Evolutionary conservation across 2,113 vertebrate species (phyloP), one percentile per base, ranked within the genome.

Genomic region (Haemorhous mexicanus): DNA sequence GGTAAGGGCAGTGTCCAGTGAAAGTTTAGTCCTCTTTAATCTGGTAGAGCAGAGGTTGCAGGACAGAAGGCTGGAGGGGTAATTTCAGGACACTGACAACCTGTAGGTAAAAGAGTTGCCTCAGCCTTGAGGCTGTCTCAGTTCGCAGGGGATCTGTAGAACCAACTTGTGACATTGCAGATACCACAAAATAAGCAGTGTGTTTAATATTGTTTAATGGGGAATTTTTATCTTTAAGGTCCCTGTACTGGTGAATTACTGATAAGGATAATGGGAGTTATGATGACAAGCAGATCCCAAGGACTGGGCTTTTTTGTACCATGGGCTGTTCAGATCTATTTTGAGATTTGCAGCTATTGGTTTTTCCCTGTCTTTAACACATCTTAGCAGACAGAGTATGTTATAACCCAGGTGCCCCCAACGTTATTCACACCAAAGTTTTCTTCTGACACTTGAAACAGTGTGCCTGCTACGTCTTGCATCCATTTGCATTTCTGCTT

Each of bases 401-500:
- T 93, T 62, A 44, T 67, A 72, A 73, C 16, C 37, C 15, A 26
- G 24, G 6, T 58, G 66, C 77, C 67, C 59, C 91, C 58, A 69
- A 83, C 62, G 37, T 94, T 93, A 93, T 91, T 94, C 46, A 61
- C 58, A 56, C 39, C 20, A 39, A 91, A 84, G 33, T 76, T 96
- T 95, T 93, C 70, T 93, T 53, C 59, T 83, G 74, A 39, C 30
- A 7, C 85, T 93, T 78, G 53, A 90, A 95, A 85, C 39, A 18
- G 9, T 46, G 59, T 26, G 8, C 64, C 74, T 92, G 61, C 47
- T 88, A 43, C 3, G 18, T 62, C 63, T 92, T 82, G 33, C 39
- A 87, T 86, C 17, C 37, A 35, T 89, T 95, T 67, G 28, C 7
- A 39, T 87, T 96, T 95, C 87, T 97, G 92, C 89, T 92, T 77